A percentile compares a stretch with the other conserved stretches of the same genome.
Evolutionary conservation across 1,140 invertebrate genomes (phyloP).

Genomic region (Argopecten irradians): DNA sequence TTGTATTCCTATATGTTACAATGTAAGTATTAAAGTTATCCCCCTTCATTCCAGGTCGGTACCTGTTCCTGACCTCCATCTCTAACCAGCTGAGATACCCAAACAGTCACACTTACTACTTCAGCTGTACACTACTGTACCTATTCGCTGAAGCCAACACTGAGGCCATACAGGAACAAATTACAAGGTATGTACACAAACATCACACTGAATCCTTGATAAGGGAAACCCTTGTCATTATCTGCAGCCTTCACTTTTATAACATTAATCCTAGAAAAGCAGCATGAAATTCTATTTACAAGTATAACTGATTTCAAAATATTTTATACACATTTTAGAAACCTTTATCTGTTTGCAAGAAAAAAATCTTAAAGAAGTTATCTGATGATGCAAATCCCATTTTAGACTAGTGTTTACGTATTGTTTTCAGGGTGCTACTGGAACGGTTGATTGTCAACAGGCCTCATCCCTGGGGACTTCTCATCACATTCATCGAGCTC

Average conservation of each 20-base stretch:
- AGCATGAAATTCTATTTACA: too few relatives aligned
- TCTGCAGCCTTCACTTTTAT: too few relatives aligned
- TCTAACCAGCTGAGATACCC: conserved; percentile 99
- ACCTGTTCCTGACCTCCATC: conserved; percentile 98
- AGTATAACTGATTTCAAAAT: too few relatives aligned
- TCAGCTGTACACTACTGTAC: conserved; percentile 97
- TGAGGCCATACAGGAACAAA: conserved; percentile 94
- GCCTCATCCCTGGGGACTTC: conserved; percentile 98
- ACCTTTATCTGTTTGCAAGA: too few relatives aligned
- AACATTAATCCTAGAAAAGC: too few relatives aligned
- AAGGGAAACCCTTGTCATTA: too few relatives aligned
- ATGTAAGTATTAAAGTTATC: conserved; percentile 24
- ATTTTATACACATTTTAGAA: too few relatives aligned
- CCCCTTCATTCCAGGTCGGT: conserved; percentile 81
- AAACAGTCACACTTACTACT: conserved; percentile 99
- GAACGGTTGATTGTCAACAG: conserved; percentile 98
- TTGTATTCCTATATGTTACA: too few relatives aligned
- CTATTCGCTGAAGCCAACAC: conserved; percentile 98
- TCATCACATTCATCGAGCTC: conserved; percentile 99
- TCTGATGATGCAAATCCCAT: too few relatives aligned
- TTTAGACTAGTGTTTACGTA: neutral
- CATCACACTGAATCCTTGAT: neutral
- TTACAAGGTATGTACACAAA: conserved; percentile 78
- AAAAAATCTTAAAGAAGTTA: too few relatives aligned
- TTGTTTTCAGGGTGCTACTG: conserved; percentile 87